These are phyloP conservation scores for Nemapogon koenigi DNA, from an alignment of 2,888 invertebrate genomes.

Conservation along the genomic window DNA sequence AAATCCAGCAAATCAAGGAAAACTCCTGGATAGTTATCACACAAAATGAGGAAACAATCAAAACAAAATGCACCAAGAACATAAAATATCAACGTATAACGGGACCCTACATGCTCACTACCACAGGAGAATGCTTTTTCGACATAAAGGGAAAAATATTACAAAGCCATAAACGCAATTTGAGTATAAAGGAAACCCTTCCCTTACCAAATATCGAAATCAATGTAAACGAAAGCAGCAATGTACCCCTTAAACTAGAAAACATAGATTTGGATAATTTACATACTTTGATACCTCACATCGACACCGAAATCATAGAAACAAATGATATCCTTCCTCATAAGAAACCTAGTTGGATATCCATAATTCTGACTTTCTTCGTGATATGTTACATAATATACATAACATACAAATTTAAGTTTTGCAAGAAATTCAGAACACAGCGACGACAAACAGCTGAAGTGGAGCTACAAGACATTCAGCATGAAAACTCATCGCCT, in stretches of 20 bases:
- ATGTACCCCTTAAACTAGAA: background rate
- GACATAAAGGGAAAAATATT: background rate
- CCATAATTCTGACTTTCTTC: background rate
- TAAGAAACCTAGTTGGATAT: background rate
- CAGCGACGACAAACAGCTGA: background rate
- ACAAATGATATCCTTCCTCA: too few species aligned
- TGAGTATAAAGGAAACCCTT: slow-evolving; percentile 2
- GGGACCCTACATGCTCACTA: slow-evolving; percentile 1
- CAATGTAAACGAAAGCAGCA: background rate
- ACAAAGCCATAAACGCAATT: background rate
- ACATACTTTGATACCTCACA: background rate
- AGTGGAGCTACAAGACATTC: background rate
- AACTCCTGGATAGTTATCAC: slow-evolving; percentile 3
- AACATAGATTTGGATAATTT: slow-evolving; percentile 2
- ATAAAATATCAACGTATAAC: slow-evolving; percentile 1
- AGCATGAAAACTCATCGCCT: background rate
- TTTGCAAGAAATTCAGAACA: background rate
- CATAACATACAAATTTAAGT: background rate
- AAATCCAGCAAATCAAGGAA: slow-evolving; percentile 1
- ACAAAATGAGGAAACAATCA: background rate
- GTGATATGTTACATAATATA: background rate
- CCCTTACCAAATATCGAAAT: slow-evolving; percentile 1
- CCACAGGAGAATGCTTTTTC: slow-evolving; percentile 1
- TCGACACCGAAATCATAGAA: too few species aligned
- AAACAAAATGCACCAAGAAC: background rate